phyloP scores from a whole-genome alignment of 2,888 invertebrate species.

The Drosophila austrosaltans region DNA sequence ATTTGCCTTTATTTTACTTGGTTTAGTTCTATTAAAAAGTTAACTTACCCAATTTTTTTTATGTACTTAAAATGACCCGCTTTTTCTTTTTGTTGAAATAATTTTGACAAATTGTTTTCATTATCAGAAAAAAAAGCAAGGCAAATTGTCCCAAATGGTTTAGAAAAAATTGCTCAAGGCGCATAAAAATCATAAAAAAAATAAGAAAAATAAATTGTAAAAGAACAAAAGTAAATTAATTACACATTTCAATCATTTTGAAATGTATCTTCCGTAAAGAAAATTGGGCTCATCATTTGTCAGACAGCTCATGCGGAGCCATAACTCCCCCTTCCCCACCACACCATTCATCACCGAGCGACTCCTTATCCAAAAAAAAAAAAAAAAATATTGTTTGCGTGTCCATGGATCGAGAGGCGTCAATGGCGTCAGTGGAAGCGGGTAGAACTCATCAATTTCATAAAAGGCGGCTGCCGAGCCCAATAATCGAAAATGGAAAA shows the following conservation, averaged over 20 bases:
- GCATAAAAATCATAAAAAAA: conserved; percentile 5
- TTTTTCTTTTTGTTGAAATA: conserved; percentile 23
- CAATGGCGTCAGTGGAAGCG: conserved; percentile 57
- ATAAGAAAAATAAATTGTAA: background rate
- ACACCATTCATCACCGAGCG: background rate
- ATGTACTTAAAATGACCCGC: conserved; percentile 17
- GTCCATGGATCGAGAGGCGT: conserved; percentile 49
- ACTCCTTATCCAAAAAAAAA: background rate
- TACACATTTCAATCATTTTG: conserved; percentile 67
- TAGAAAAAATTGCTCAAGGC: conserved; percentile 27
- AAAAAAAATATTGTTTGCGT: background rate
- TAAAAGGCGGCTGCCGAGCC: background rate
- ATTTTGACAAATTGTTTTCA: conserved; percentile 49
- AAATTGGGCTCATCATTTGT: conserved; percentile 64
- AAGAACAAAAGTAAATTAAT: conserved; percentile 57
- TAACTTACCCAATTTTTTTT: background rate
- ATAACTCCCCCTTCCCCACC: background rate
- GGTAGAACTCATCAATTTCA: conserved; percentile 46
- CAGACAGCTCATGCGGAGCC: conserved; percentile 35
- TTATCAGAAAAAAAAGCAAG: conserved; percentile 9
- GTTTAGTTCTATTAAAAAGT: background rate
- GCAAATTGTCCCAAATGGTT: conserved; percentile 36
- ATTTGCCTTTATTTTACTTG: too few species aligned
- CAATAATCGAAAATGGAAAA: conserved; percentile 2
- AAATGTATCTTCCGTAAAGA: conserved; percentile 39